Evolutionary conservation across 2,888 invertebrate genomes (phyloP).

Genomic region (Rhimphoctona megacephalus): DNA sequence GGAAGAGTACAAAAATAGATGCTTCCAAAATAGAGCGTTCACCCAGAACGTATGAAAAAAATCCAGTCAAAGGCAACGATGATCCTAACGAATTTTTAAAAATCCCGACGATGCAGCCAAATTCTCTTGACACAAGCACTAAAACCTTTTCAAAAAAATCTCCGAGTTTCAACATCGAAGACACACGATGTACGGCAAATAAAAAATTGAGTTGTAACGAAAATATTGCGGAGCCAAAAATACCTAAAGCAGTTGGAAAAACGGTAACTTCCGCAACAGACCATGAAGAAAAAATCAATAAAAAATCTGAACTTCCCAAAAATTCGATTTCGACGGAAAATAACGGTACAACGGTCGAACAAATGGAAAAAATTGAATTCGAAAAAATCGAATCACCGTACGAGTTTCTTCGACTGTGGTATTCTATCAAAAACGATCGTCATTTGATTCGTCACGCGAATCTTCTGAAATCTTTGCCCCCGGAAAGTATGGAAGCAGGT

Average conservation of each 20-base stretch:
- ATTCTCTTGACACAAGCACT: neutral
- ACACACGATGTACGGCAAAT: too few relatives aligned
- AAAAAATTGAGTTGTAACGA: neutral
- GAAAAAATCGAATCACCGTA: constrained; percentile 78
- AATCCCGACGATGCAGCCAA: neutral
- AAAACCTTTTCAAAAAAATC: neutral
- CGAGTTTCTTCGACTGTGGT: constrained; percentile 83
- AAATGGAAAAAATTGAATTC: constrained; percentile 28
- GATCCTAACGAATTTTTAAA: neutral
- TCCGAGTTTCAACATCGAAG: neutral
- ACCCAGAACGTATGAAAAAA: neutral
- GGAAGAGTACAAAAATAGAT: neutral
- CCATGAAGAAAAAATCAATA: neutral
- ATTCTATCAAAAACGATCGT: constrained; percentile 78
- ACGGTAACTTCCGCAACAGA: neutral
- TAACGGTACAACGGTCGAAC: neutral
- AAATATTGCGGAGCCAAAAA: neutral
- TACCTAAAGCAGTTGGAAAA: neutral
- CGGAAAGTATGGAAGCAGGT: constrained; percentile 73
- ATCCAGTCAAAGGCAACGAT: neutral
- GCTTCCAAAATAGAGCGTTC: neutral
- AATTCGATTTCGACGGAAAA: neutral
- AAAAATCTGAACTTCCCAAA: neutral
- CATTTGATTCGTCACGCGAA: constrained; percentile 79
- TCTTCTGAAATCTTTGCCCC: constrained; percentile 80